Conservation (phyloP, 2,888 invertebrate species). For the Serrognathus titanus region DNA sequence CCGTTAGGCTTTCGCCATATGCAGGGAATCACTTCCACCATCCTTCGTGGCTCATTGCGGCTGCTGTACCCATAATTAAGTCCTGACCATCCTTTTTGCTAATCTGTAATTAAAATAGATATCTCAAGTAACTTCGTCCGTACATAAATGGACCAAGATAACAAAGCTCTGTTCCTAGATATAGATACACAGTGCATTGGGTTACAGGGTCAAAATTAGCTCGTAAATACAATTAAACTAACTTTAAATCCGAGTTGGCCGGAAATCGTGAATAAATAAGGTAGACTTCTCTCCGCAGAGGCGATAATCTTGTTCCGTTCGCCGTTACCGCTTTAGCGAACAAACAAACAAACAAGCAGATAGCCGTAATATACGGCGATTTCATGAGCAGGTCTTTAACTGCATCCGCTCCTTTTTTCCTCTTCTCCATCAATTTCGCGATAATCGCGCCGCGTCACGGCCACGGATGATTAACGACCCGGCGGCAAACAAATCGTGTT, state of each 20-base stretch:
- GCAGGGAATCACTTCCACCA: too few species aligned
- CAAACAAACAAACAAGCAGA: neutral
- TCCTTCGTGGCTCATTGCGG: too few species aligned
- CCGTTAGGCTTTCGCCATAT: too few species aligned
- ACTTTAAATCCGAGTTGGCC: neutral
- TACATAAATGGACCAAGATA: neutral
- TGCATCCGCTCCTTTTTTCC: too few species aligned
- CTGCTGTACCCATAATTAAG: too few species aligned
- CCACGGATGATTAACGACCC: too few species aligned
- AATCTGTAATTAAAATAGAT: too few species aligned
- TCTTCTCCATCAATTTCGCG: too few species aligned
- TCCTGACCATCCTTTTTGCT: too few species aligned
- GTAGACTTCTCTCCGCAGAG: neutral
- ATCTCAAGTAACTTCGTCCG: too few species aligned
- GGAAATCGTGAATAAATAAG: constrained; percentile 10
- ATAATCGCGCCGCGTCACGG: too few species aligned
- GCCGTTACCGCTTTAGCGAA: neutral
- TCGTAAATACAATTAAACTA: constrained; percentile 2
- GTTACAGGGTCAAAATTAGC: constrained; percentile 6
- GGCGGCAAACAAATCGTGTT: too few species aligned
- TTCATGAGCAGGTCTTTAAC: neutral
- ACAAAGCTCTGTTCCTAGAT: neutral
- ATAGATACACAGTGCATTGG: neutral
- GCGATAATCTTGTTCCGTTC: neutral
- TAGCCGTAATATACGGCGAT: neutral